Conservation (phyloP, 2,797 vertebrate genomes). For the Poecilia velifera region DNA sequence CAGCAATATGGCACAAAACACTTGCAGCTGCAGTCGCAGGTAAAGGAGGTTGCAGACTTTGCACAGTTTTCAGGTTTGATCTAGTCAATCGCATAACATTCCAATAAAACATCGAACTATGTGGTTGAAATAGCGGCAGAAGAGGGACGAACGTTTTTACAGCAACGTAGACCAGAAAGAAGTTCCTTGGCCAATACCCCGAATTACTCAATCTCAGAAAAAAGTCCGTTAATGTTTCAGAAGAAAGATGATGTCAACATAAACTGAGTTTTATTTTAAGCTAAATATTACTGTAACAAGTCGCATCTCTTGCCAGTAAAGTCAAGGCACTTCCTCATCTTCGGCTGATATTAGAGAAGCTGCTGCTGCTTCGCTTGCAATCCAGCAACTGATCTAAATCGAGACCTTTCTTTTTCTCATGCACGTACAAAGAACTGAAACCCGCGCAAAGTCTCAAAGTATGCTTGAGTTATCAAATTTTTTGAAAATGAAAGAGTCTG, state of each 20-base stretch:
- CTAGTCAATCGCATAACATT: not conserved
- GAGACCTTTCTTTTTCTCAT: constrained; percentile 1
- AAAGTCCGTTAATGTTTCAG: not conserved
- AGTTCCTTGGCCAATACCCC: not conserved
- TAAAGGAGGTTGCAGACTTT: not conserved
- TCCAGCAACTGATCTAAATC: not conserved
- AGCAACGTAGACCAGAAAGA: not conserved
- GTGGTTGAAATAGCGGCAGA: not conserved
- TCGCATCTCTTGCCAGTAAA: constrained; percentile 24
- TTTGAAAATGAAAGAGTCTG: constrained; percentile 9
- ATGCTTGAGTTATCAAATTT: not conserved
- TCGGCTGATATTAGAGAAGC: not conserved
- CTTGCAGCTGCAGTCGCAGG: not conserved
- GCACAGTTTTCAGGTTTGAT: not conserved
- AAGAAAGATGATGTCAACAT: constrained; percentile 6
- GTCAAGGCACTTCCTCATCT: constrained; percentile 35
- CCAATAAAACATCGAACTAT: not conserved
- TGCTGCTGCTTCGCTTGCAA: constrained; percentile 28
- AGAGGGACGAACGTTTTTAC: not conserved
- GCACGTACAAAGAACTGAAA: constrained; percentile 38
- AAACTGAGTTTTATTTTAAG: not conserved
- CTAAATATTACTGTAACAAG: constrained; percentile 44
- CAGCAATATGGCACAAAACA: not conserved
- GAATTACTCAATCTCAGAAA: not conserved
- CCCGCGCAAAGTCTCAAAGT: not conserved